A percentile compares a stretch with the other conserved stretches of the same genome.
Conservation (phyloP, 2,888 invertebrate genomes). For the Leucophenga montana region DNA sequence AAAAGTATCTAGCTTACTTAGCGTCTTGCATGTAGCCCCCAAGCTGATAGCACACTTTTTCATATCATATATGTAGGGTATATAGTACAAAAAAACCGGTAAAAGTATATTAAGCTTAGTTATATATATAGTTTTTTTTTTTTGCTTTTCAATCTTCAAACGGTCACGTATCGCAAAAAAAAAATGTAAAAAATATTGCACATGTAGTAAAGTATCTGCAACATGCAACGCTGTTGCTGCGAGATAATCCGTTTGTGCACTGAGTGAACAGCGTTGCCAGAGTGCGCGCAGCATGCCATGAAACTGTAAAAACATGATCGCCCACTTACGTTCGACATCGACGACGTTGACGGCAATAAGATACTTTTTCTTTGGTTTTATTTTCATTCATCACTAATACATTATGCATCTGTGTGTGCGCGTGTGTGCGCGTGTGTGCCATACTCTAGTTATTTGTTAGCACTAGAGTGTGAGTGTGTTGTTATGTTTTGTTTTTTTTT, state of each 20-base stretch:
- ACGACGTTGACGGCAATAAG: constrained; percentile 30
- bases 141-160: constrained; percentile 23
- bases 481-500: background rate
- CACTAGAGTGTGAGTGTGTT: no score
- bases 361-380: constrained; percentile 52
- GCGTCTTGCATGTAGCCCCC: no score
- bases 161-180: background rate
- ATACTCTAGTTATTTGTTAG: constrained; percentile 19
- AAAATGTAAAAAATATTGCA: background rate
- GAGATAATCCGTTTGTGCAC: constrained; percentile 50
- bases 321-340: constrained; percentile 57
- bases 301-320: constrained; percentile 67
- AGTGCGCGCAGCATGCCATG: constrained; percentile 16
- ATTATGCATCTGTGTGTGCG: constrained; percentile 39
- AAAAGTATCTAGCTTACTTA: no score
- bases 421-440: constrained; percentile 32
- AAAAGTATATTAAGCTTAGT: constrained; percentile 38
- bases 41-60: no score
- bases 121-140: constrained; percentile 29
- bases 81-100: constrained; percentile 51
- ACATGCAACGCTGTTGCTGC: background rate
- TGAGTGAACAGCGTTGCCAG: constrained; percentile 14
- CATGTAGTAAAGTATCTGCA: constrained; percentile 17
- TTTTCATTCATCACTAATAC: constrained; percentile 50
- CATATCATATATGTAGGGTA: no score